Evolutionary conservation across 2,888 invertebrate genomes (phyloP).

Genomic region (Perizoma affinitatum): DNA sequence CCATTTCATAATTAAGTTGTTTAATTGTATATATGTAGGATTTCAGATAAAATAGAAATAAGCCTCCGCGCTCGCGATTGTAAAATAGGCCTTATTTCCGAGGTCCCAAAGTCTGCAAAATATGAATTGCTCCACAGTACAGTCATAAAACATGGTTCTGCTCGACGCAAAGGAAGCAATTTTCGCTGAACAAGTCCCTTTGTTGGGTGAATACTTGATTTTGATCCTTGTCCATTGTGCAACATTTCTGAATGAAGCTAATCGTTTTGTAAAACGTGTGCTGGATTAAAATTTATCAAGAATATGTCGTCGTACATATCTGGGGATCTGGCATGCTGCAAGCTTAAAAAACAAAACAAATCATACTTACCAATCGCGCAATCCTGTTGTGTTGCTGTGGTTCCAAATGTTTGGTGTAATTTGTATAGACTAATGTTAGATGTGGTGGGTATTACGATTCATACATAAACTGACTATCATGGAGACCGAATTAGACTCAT

Average conservation of each 20-base stretch:
- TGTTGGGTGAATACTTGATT: constrained; percentile 55
- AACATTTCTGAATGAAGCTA: constrained; percentile 37
- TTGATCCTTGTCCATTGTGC: constrained; percentile 49
- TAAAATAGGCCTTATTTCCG: constrained; percentile 30
- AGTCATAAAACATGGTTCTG: constrained; percentile 54
- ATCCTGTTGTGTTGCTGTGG: too few species aligned
- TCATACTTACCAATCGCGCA: too few species aligned
- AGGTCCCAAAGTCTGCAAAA: constrained; percentile 54
- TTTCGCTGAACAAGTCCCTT: constrained; percentile 53
- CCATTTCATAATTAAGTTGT: constrained; percentile 4
- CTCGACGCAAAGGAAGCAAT: constrained; percentile 55
- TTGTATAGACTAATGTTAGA: too few species aligned
- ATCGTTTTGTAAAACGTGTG: constrained; percentile 35
- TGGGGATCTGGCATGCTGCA: not conserved
- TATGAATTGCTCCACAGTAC: constrained; percentile 51
- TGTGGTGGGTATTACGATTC: too few species aligned
- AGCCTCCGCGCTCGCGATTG: constrained; percentile 17
- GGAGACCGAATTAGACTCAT: too few species aligned
- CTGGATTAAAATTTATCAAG: not conserved
- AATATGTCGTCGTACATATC: not conserved
- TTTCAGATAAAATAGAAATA: constrained; percentile 12
- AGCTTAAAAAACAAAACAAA: too few species aligned
- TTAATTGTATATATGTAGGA: constrained; percentile 16
- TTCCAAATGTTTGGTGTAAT: too few species aligned
- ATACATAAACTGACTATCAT: too few species aligned